These are phyloP conservation scores for Psilopsiagon aurifrons DNA, from an alignment of 2,113 vertebrate genomes.

Conservation along the genomic window DNA sequence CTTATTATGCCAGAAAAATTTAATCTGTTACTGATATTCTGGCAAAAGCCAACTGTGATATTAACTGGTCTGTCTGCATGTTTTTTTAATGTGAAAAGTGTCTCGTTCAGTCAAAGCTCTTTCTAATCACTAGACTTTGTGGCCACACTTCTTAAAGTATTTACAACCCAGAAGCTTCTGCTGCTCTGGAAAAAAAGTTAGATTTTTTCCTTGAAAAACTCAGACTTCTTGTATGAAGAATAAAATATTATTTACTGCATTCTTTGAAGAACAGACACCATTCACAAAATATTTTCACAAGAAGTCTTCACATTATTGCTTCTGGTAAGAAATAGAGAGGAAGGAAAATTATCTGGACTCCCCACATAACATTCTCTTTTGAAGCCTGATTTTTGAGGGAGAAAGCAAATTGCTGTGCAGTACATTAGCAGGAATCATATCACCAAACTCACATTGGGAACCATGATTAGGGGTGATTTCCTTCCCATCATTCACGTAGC, in stretches of 20 bases:
- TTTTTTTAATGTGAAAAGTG: not conserved
- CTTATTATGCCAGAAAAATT: not conserved
- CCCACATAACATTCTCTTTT: not conserved
- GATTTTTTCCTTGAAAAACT: not conserved
- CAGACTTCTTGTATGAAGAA: not conserved
- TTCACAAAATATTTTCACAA: not conserved
- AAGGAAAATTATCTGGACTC: not conserved
- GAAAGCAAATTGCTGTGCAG: not conserved
- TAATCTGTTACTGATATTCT: not conserved
- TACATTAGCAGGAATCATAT: not conserved
- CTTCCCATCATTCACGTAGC: rapidly evolving
- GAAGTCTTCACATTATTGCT: not conserved
- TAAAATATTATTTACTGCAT: not conserved
- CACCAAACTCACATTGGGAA: rapidly evolving
- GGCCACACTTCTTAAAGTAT: not conserved
- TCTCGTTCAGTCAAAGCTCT: not conserved
- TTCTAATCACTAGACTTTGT: not conserved
- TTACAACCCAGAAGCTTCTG: not conserved
- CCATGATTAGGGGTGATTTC: not conserved
- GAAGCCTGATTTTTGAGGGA: not conserved
- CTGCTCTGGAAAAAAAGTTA: not conserved
- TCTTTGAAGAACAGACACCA: not conserved
- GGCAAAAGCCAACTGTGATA: not conserved
- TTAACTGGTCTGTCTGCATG: not conserved
- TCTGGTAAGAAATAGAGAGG: not conserved